Percentiles rank a stretch among this genome's conserved stretches.
Evolutionary conservation across 2,113 vertebrate genomes (phyloP).

Genomic region (Zosterops pallidus): DNA sequence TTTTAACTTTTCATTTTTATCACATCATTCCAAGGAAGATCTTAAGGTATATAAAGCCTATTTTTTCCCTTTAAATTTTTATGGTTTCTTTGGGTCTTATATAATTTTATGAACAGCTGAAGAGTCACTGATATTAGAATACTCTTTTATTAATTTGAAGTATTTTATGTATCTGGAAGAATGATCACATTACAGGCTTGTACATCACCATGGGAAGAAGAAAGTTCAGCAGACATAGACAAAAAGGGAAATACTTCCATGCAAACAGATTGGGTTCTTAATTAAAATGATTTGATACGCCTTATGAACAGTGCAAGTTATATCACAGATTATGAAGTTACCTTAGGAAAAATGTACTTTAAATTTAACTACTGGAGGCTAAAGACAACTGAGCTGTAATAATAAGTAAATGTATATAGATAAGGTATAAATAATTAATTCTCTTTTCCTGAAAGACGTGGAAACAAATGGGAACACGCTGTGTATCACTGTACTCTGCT

Average conservation of each 20-base stretch:
- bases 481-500: background rate
- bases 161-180: background rate
- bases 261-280: background rate
- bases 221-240: background rate
- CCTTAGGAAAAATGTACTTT: conserved; percentile 39
- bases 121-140: background rate
- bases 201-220: background rate
- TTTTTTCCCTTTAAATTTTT: background rate
- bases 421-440: conserved; percentile 48
- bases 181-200: background rate
- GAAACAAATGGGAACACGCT: conserved; percentile 28
- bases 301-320: conserved; percentile 4
- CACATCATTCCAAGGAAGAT: background rate
- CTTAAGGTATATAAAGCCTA: background rate
- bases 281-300: conserved; percentile 23
- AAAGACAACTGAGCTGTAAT: conserved; percentile 39
- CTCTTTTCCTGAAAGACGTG: conserved; percentile 31
- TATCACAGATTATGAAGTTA: background rate
- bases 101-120: background rate
- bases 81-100: background rate
- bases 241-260: background rate
- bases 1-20: background rate
- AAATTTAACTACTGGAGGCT: conserved; percentile 11
- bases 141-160: background rate
- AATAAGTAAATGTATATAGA: conserved; percentile 32